Base-by-base conservation (phyloP, 2,888 invertebrate species). In the Eupelmus urozonus region DNA sequence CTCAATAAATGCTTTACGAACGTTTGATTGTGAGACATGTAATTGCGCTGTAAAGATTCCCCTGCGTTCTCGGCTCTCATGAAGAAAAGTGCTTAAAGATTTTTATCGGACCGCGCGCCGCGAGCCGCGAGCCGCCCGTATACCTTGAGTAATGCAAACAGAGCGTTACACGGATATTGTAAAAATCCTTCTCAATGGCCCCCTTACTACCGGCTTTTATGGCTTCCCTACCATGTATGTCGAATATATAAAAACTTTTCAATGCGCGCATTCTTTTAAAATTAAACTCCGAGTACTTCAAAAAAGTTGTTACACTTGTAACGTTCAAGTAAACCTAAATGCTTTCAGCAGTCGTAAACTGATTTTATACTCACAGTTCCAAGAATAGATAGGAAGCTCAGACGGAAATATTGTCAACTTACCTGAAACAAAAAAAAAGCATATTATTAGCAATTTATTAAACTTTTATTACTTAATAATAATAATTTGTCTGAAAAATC, bases 1-100 rank as follows among this genome's bases (percentile, higher is more conserved):
- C 66, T 79, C 75, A 79, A 79, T 75, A 59, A 66, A 75, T 75
- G 66, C 20, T 59, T 60, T 66, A 59, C 27, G 62, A 65, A 63
- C 53, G 74, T 27, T 78, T 69, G 78, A 73, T 78, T 63, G 69
- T 63, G 42, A 62, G 42, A 9, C 25, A 23, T 59, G 55, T 78
- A 74, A 78, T 78, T 63, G 73, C 63, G 57, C 59, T 40, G 69
- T 55, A 49, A 67, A 73, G 42, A 45, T 53, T 40, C 40, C 9
- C 20, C 27, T 9, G 29, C 20, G 23, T 27, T 53, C 3, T 20
- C 53, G 5, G 11, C 4, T 7, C 53, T 45, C 9, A 45, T 34
- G n/a, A 53, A 53, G 53, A 53, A 53, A 53, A 40, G 18, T 5
- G 45, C 63, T 63, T 65, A 7, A 13, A n/a, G 27, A 40, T 57